Conservation (phyloP, 2,113 vertebrate species). For the Sula dactylatra region DNA sequence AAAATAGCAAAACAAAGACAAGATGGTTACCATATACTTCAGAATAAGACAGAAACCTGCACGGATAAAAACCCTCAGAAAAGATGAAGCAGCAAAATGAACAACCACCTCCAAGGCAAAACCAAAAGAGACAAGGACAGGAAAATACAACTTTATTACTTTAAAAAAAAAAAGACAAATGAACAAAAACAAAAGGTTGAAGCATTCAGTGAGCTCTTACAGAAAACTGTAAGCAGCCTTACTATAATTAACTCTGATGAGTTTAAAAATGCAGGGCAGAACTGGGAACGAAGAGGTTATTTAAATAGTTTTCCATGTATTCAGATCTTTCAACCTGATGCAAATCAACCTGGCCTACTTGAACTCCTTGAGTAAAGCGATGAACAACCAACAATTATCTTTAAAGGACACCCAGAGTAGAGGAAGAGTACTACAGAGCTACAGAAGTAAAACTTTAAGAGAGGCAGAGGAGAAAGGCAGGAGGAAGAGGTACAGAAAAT, state of each 20-base stretch:
- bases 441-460: neutral
- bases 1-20: neutral
- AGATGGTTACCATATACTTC: neutral
- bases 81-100: neutral
- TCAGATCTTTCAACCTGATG: neutral
- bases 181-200: neutral
- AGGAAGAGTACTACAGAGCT: neutral
- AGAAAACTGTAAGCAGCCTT: neutral
- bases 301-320: constrained; percentile 4
- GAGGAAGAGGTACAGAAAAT: neutral
- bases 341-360: neutral
- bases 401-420: neutral
- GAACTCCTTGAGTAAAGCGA: neutral
- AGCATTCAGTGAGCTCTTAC: neutral
- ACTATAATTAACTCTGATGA: neutral
- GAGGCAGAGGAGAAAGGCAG: neutral
- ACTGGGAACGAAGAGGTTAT: neutral
- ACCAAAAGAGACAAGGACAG: neutral
- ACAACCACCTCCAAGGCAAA: neutral
- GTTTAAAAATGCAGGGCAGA: neutral
- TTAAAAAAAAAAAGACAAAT: neutral
- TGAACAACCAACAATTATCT: neutral
- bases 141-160: neutral
- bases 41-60: neutral
- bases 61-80: neutral